Conservation (phyloP, 2,113 vertebrate genomes). For the Nothoprocta perdicaria region DNA sequence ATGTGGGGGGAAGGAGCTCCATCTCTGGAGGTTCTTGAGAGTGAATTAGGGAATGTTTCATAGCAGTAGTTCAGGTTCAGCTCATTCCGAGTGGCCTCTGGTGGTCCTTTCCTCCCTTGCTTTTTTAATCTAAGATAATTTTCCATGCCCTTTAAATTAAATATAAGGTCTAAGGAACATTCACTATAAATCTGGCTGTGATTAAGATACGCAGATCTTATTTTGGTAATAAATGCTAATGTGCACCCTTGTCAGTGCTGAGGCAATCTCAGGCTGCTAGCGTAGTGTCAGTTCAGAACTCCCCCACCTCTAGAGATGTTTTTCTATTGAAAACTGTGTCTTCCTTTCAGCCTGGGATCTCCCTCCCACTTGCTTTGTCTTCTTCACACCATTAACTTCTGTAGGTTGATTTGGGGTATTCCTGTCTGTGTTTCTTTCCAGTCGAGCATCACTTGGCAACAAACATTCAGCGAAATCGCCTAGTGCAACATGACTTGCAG, state of each 20-base stretch:
- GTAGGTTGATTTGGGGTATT: neutral
- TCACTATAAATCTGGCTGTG: neutral
- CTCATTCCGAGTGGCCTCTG: neutral
- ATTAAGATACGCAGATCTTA: neutral
- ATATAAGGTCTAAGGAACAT: neutral
- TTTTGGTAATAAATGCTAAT: neutral
- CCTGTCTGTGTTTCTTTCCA: conserved; percentile 63
- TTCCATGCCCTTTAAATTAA: neutral
- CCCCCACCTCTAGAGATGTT: conserved; percentile 23
- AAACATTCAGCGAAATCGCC: conserved; percentile 91
- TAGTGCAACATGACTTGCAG: conserved; percentile 92
- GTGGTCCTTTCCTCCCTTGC: neutral
- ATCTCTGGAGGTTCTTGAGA: neutral
- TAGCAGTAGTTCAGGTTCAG: neutral
- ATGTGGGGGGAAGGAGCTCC: neutral
- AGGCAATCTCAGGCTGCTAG: neutral
- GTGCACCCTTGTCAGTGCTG: neutral
- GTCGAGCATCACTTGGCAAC: conserved; percentile 97
- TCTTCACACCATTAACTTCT: neutral
- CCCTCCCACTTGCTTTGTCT: conserved; percentile 16
- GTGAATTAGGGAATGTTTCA: neutral
- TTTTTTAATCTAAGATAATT: neutral
- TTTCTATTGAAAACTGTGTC: neutral
- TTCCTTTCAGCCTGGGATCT: conserved; percentile 22
- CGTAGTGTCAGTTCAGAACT: neutral